Base-by-base conservation (phyloP, 2,888 invertebrate genomes). In the Galeopsomyia nigrocyanea region DNA sequence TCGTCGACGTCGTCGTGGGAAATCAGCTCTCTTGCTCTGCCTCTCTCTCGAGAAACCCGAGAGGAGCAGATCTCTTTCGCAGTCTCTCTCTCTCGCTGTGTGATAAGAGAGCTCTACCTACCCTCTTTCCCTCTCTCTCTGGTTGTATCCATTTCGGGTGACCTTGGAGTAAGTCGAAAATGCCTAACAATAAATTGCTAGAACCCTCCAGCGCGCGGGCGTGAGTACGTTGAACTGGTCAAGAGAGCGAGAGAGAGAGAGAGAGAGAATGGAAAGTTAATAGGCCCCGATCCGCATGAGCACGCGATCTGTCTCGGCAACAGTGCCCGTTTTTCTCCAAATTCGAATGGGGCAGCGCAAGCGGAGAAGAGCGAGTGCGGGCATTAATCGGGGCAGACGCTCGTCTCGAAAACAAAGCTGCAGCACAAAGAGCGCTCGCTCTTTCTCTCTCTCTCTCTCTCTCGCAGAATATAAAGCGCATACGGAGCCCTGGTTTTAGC, bases 341-440 rank as follows among this genome's bases (percentile, higher is more conserved):
- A 39, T 60, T 19, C 64, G 46, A 21, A 31, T n/a, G 16, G n/a
- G 56, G 26, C 66, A 39, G 10, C 47, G 31, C 57, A 5, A 26
- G 26, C 26, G 26, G 26, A n/a, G 10, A 51, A 51, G 31, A 17
- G n/a, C n/a, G 26, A 26, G 26, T 5, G 39, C 14, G 58, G 39
- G 39, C 14, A 39, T 58, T 17, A 26, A 14, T 46, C 9, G 57
- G 17, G n/a, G 50, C 46, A 58, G 58, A 58, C 58, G 58, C 22
- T 46, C 57, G 10, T 57, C 50, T 50, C 50, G n/a, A 50, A 17
- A 50, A 39, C 39, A 39, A 39, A 39, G 39, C 39, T 50, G 10
- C 17, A 50, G 17, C 50, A 50, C n/a, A 50, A 17, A 50, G 17
- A 50, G 17, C 50, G n/a, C 49, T 75, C 79, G 75, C 71, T 68